phyloP scores from a whole-genome alignment of 2,888 invertebrate species.

The Pyrrhia umbra region DNA sequence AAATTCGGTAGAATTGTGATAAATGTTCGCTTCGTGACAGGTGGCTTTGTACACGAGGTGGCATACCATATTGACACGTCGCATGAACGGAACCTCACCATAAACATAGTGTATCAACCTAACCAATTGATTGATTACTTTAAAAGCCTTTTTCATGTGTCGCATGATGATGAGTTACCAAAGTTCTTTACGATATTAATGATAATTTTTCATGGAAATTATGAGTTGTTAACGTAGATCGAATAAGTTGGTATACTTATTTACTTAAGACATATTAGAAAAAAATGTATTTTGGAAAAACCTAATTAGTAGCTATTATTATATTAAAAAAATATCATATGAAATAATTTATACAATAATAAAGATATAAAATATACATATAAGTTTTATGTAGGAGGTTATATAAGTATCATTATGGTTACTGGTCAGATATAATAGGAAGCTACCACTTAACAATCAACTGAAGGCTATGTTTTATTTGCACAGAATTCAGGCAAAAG shows the following conservation, averaged over 20 bases:
- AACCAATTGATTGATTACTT: constrained; percentile 71
- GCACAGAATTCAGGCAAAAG: too few relatives aligned
- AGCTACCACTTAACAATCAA: too few relatives aligned
- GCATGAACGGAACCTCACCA: constrained; percentile 73
- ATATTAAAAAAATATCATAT: too few relatives aligned
- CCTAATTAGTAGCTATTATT: too few relatives aligned
- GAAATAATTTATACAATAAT: too few relatives aligned
- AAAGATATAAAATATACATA: too few relatives aligned
- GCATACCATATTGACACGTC: constrained; percentile 81
- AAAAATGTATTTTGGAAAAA: not conserved
- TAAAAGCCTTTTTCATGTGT: constrained; percentile 68
- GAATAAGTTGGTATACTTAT: not conserved
- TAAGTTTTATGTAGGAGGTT: too few relatives aligned
- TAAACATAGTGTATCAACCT: constrained; percentile 71
- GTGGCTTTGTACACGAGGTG: constrained; percentile 76
- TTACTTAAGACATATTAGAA: not conserved
- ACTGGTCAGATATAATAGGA: too few relatives aligned
- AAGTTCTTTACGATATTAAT: constrained; percentile 31
- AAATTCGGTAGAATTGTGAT: constrained; percentile 79
- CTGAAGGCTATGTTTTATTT: too few relatives aligned
- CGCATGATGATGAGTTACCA: constrained; percentile 43
- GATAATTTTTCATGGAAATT: constrained; percentile 20
- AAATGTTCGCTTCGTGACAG: constrained; percentile 80
- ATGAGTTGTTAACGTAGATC: constrained; percentile 5
- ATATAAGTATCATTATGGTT: too few relatives aligned